These are phyloP conservation scores for Drosophila kohkoa DNA, from an alignment of 1,140 invertebrate genomes.

Conservation along the genomic window DNA sequence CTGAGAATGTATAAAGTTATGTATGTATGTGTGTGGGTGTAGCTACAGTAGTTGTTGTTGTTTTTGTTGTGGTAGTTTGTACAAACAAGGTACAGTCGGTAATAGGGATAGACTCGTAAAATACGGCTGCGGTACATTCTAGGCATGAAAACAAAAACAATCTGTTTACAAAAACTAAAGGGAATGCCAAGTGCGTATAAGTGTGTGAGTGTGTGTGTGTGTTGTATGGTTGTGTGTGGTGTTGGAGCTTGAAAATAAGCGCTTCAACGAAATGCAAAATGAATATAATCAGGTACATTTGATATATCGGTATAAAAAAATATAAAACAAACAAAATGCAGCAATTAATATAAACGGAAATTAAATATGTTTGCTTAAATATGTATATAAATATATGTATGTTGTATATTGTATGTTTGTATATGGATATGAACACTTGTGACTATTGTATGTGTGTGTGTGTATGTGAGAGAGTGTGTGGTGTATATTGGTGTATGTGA, in stretches of 20 bases:
- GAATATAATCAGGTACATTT: constrained; percentile 83
- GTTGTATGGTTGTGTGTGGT: constrained; percentile 23
- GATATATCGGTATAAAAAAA: constrained; percentile 75
- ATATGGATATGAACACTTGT: constrained; percentile 77
- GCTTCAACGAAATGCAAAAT: constrained; percentile 76
- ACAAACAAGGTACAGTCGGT: constrained; percentile 72
- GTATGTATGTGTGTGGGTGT: constrained; percentile 16
- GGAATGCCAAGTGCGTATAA: constrained; percentile 33
- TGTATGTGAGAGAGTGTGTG: constrained; percentile 29
- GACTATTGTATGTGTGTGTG: constrained; percentile 67
- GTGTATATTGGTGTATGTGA: constrained; percentile 15
- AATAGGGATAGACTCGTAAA: constrained; percentile 54
- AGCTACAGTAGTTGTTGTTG: constrained; percentile 49
- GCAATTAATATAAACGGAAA: constrained; percentile 63
- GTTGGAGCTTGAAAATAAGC: constrained; percentile 36
- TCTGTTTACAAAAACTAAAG: constrained; percentile 38
- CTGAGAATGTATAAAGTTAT: constrained; percentile 6
- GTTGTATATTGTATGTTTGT: constrained; percentile 52
- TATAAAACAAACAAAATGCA: constrained; percentile 72
- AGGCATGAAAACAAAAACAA: constrained; percentile 28
- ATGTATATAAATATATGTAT: constrained; percentile 38
- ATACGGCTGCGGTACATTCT: constrained; percentile 49
- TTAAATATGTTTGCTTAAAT: constrained; percentile 56
- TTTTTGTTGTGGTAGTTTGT: constrained; percentile 40
- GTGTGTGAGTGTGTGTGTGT: constrained; percentile 24